Conservation (phyloP, 2,888 invertebrate species). For the Bimastos eiseni region DNA sequence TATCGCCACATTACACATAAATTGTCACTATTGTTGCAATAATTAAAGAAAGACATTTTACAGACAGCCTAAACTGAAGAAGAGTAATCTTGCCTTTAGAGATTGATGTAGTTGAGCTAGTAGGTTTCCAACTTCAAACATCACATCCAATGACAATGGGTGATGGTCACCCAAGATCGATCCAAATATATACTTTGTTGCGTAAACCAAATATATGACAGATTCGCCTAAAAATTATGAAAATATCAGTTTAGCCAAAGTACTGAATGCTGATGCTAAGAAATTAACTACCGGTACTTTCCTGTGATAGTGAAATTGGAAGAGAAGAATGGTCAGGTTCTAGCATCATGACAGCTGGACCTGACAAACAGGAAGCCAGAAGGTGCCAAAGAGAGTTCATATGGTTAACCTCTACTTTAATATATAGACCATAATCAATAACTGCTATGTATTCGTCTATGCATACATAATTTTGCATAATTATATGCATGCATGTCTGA, state of each 20-base stretch:
- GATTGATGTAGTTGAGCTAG: background rate
- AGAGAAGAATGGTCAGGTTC: background rate
- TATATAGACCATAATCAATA: background rate
- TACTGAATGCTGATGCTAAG: background rate
- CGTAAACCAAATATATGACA: background rate
- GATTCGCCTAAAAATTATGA: background rate
- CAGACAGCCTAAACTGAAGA: background rate
- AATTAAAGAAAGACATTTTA: background rate
- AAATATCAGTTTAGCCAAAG: background rate
- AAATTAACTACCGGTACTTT: background rate
- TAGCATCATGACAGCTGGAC: background rate
- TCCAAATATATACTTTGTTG: constrained; percentile 13
- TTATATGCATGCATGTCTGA: background rate
- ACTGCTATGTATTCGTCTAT: background rate
- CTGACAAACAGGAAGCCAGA: background rate
- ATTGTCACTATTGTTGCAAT: no score
- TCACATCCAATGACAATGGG: background rate
- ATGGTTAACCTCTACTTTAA: background rate
- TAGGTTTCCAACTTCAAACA: constrained; percentile 17
- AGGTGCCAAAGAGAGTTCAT: background rate
- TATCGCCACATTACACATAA: no score
- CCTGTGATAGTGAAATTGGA: background rate
- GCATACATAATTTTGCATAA: no score
- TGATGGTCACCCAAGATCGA: background rate
- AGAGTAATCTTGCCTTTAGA: constrained; percentile 1